A percentile compares a stretch with the other conserved stretches of the same genome.
These are phyloP conservation scores for Eupithecia pulchellata DNA, from an alignment of 2,888 invertebrate genomes.

Conservation along the genomic window DNA sequence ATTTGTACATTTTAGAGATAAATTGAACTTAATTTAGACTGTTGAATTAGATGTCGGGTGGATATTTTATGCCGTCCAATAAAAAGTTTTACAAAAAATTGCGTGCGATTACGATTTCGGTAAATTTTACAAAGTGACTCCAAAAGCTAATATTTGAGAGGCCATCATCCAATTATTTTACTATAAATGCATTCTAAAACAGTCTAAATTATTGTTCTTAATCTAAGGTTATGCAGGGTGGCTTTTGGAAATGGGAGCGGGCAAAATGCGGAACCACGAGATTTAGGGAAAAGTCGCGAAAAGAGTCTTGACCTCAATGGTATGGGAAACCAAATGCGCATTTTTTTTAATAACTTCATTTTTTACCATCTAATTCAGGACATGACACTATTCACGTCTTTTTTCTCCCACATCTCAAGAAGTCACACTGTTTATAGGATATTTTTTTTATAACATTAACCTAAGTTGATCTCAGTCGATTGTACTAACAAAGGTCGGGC, in stretches of 20 bases:
- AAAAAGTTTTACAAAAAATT: too few relatives aligned
- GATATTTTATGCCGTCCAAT: background rate
- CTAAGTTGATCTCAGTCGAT: conserved; percentile 64
- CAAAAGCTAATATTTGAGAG: background rate
- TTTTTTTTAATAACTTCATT: too few relatives aligned
- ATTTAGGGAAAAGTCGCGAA: too few relatives aligned
- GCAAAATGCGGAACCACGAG: too few relatives aligned
- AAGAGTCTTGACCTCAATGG: too few relatives aligned
- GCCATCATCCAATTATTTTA: background rate
- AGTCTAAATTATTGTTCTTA: conserved; percentile 27
- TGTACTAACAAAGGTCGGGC: conserved; percentile 52
- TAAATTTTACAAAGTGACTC: background rate
- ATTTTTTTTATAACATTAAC: conserved; percentile 47
- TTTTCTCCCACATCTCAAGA: too few relatives aligned
- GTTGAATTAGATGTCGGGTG: background rate
- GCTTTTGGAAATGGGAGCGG: too few relatives aligned
- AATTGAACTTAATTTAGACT: conserved; percentile 14
- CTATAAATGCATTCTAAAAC: background rate
- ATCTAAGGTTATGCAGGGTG: conserved; percentile 29
- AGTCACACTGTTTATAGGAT: conserved; percentile 9
- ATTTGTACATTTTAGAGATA: background rate
- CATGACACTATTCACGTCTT: too few relatives aligned
- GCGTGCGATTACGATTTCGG: background rate
- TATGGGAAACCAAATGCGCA: too few relatives aligned
- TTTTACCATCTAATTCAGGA: too few relatives aligned